Base-by-base conservation (phyloP, 2,797 vertebrate genomes). In the Chlorospingus flavigularis region DNA sequence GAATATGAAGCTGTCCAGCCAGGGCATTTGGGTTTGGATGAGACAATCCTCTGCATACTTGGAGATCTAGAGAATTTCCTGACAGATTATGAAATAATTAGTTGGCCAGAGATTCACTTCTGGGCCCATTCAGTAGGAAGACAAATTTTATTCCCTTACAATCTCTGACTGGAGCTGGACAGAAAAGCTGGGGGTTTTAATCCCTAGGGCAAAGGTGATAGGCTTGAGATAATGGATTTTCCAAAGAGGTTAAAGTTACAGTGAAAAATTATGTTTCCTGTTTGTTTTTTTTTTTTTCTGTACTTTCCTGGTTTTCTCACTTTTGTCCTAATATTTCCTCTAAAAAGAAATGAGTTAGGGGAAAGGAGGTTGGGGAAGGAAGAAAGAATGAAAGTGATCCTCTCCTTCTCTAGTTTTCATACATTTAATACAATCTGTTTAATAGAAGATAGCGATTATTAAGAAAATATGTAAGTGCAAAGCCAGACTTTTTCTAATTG, bases 1-100 rank as follows among this genome's bases (percentile, higher is more conserved):
- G 68, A 72, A 55, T 16, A 75, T 0, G 17, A 88, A 86, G 51
- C 42, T 50, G 57, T 65, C 85, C 62, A 86, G 53, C 30, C 53
- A 37, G 54, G 39, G 47, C 65, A 87, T n/a, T 87, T 33, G 74
- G 39, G 25, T 86, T 86, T 75, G 71, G 79, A 95, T 43, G 40
- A 66, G 80, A 84, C 58, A 73, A 76, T 47, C 47, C 58, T 51
- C 60, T 70, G 51, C 88, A 78, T 95, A 78, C 40, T 92, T 94
- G 28, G 50, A 75, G 62, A 90, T 86, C 47, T 72, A 92, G 78
- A 83, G 87, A 92, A 91, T 96, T 95, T 97, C 85, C 91, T 96
- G 91, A 81, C 35, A 72, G 43, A 81, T 90, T 68, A 91, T 72
- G 70, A 91, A 93, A 86, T 77, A 91, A 83, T 74, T 93, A 92